phyloP scores from a whole-genome alignment of 2,113 vertebrate genomes.

The Octodon degus region DNA sequence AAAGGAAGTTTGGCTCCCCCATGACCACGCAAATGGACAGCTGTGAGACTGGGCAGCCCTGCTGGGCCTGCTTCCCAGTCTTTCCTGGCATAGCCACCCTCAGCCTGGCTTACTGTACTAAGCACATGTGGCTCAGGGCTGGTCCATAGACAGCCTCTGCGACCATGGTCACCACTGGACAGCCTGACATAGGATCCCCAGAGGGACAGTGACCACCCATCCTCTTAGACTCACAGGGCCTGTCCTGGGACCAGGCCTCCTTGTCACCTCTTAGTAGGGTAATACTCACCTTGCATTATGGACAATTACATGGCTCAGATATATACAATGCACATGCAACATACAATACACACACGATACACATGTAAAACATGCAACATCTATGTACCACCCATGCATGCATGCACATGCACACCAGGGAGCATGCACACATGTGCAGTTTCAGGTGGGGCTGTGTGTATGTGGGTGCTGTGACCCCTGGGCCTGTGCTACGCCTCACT shows the following conservation, averaged over 20 bases:
- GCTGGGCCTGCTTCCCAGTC: rapidly evolving
- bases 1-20: neutral
- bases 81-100: neutral
- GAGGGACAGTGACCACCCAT: rapidly evolving
- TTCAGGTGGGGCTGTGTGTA: neutral
- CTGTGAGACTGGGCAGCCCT: rapidly evolving
- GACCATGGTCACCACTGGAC: neutral
- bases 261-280: neutral
- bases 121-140: no score
- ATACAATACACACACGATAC: neutral
- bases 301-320: neutral
- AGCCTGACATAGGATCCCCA: neutral
- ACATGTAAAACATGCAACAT: neutral
- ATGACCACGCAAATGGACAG: rapidly evolving
- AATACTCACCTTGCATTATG: neutral
- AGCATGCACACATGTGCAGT: neutral
- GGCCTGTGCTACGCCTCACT: neutral
- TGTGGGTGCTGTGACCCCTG: neutral
- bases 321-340: neutral
- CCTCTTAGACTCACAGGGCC: rapidly evolving
- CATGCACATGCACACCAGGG: no score
- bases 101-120: neutral
- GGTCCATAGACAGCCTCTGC: rapidly evolving
- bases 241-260: rapidly evolving
- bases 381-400: neutral